Percentiles rank a stretch among this genome's conserved stretches.
Conservation (phyloP, 2,797 vertebrate genomes). For the Lacerta viridis region DNA sequence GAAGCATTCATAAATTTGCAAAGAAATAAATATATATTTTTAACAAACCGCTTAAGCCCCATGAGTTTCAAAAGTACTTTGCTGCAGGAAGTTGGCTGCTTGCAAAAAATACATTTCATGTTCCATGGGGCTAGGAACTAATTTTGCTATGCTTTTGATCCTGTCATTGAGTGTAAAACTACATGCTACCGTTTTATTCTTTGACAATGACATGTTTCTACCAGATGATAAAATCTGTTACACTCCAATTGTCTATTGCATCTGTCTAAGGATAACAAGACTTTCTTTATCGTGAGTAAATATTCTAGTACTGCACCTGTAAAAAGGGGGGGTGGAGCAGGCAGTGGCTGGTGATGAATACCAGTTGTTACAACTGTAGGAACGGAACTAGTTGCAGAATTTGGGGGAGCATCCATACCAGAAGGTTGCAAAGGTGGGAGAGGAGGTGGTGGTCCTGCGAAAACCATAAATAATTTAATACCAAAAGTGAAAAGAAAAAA, state of each 20-base stretch:
- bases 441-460: conserved; percentile 93
- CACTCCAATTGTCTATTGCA: conserved; percentile 22
- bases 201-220: neutral
- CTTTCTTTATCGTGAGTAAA: conserved; percentile 50
- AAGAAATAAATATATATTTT: no score
- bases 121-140: neutral
- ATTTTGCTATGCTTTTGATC: neutral
- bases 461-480: conserved; percentile 57
- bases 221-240: neutral
- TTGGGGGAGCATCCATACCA: conserved; percentile 95
- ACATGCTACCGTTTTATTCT: neutral
- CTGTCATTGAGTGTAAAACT: neutral
- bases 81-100: neutral
- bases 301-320: conserved; percentile 85
- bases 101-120: neutral
- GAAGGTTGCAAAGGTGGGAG: conserved; percentile 93
- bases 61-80: neutral
- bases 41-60: neutral
- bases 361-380: conserved; percentile 95
- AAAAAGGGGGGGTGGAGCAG: conserved; percentile 88
- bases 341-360: conserved; percentile 91
- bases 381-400: conserved; percentile 94
- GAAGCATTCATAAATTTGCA: no score
- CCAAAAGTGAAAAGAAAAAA: neutral
- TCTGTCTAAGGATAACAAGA: neutral